These are phyloP conservation scores for Chaetodon trifascialis DNA, from an alignment of 2,113 vertebrate species.

Conservation along the genomic window DNA sequence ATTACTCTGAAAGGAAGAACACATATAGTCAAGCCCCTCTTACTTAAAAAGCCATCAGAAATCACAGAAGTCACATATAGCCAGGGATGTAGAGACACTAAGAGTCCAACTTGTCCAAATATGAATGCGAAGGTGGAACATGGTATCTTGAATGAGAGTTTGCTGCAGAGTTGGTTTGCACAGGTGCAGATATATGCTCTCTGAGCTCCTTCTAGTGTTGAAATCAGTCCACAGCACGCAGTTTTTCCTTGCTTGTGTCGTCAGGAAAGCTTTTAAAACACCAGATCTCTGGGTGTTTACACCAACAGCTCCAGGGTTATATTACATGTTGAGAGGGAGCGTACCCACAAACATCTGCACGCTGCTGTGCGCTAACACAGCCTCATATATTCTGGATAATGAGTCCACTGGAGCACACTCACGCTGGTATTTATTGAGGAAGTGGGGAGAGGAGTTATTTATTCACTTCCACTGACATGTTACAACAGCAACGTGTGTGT, in stretches of 20 bases:
- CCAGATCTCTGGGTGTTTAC: not conserved
- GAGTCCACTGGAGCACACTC: not conserved
- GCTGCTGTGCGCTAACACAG: not conserved
- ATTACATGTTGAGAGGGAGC: not conserved
- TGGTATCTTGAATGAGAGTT: not conserved
- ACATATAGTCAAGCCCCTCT: not conserved
- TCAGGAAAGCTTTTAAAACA: slow-evolving; percentile 3
- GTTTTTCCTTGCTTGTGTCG: not conserved
- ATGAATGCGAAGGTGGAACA: not conserved
- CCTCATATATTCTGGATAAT: not conserved
- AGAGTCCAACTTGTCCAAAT: too few species aligned
- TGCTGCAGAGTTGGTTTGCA: not conserved
- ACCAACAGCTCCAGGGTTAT: not conserved
- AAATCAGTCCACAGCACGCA: not conserved
- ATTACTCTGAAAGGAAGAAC: slow-evolving; percentile 55
- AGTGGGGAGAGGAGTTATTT: slow-evolving; percentile 16
- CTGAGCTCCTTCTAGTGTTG: slow-evolving; percentile 5
- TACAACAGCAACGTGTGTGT: not conserved
- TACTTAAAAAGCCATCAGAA: too few species aligned
- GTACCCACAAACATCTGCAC: slow-evolving; percentile 5
- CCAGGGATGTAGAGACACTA: too few species aligned
- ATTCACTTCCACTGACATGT: not conserved
- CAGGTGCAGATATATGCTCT: not conserved
- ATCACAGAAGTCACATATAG: too few species aligned
- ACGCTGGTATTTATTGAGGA: slow-evolving; percentile 32